Percentiles rank a stretch among this genome's conserved stretches.
These are phyloP conservation scores for Pelusios castaneus DNA, from an alignment of 2,113 vertebrate genomes.

Conservation along the genomic window DNA sequence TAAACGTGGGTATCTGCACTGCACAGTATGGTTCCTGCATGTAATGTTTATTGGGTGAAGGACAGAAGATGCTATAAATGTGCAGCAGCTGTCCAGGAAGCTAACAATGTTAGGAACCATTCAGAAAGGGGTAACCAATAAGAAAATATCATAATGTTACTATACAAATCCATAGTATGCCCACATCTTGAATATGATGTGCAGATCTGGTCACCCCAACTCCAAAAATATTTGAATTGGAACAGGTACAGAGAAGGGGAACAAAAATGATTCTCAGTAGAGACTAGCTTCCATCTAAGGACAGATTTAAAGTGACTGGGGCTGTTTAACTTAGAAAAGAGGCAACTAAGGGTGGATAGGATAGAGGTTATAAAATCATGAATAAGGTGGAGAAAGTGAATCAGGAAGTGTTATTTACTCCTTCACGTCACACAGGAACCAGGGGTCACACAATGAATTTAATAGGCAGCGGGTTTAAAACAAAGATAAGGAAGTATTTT, in stretches of 20 bases:
- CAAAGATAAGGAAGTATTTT: background rate
- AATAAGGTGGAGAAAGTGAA: background rate
- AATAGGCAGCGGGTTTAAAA: background rate
- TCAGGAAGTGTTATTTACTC: background rate
- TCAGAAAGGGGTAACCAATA: background rate
- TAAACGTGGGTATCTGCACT: too few relatives aligned
- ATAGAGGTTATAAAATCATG: background rate
- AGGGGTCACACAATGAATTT: background rate
- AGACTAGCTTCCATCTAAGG: too few relatives aligned
- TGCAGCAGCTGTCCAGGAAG: background rate
- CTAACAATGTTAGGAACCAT: too few relatives aligned
- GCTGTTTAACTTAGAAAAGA: background rate
- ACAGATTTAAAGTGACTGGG: background rate
- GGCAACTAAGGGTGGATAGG: background rate
- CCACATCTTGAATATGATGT: background rate
- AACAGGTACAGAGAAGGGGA: background rate
- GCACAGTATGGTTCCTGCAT: background rate
- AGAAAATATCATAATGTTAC: background rate
- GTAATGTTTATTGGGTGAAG: background rate
- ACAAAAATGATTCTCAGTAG: too few relatives aligned
- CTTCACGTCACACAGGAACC: background rate
- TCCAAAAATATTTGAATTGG: background rate
- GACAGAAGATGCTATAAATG: background rate
- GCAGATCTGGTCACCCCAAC: background rate
- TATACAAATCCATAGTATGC: background rate